Conservation (phyloP, 1,140 invertebrate genomes). For the Scaptomyza graminum region DNA sequence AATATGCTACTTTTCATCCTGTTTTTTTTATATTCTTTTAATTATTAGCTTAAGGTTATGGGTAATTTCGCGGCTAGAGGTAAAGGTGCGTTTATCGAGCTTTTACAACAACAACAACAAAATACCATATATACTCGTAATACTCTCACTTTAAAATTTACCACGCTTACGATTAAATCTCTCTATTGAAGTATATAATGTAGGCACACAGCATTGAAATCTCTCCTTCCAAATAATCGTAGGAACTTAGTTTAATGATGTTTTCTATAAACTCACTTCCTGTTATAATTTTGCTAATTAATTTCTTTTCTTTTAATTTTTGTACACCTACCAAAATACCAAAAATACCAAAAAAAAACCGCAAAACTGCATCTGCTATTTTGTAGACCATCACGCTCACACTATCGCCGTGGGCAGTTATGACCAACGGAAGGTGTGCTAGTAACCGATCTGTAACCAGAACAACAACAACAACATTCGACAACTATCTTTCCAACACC, state of each 20-base stretch:
- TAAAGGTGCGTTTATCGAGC: conserved; percentile 71
- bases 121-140: conserved; percentile 2
- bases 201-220: conserved; percentile 7
- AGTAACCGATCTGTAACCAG: conserved; percentile 76
- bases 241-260: conserved; percentile 56
- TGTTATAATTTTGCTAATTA: conserved; percentile 77
- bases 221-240: conserved; percentile 9
- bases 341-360: conserved; percentile 25
- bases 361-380: conserved; percentile 35
- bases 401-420: conserved; percentile 81
- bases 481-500: conserved; percentile 60
- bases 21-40: conserved; percentile 49
- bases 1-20: conserved; percentile 31
- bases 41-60: conserved; percentile 79
- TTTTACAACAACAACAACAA: background rate
- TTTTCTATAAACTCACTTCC: conserved; percentile 29
- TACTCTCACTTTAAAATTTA: conserved; percentile 16
- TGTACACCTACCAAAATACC: conserved; percentile 58
- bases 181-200: background rate
- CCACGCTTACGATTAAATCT: conserved; percentile 31
- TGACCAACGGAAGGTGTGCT: conserved; percentile 80
- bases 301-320: conserved; percentile 80
- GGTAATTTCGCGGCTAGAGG: conserved; percentile 77
- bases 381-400: conserved; percentile 81
- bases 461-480: conserved; percentile 53